Evolutionary conservation across 2,888 invertebrate genomes (phyloP), one percentile per base, ranked within the genome.

Genomic region (Agonopterix arenella): DNA sequence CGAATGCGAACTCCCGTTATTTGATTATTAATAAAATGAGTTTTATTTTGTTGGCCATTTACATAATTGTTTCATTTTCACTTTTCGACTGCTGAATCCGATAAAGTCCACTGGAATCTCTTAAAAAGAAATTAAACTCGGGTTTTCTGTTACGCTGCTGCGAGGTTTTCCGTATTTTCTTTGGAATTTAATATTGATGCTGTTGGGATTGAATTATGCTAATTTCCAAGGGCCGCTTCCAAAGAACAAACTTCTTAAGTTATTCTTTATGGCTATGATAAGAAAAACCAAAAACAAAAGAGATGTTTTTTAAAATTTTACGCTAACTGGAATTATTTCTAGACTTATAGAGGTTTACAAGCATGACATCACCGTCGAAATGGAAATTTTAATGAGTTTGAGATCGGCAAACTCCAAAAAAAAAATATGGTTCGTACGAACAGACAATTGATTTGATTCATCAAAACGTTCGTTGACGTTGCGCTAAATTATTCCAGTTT

Each of bases 21-120:
- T 86, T 83, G 81, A 83, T 84, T 84, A 85, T 80, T 84, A 84
- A 82, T 84, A 82, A 82, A 85, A 84, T 80, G 81, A 83, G 79
- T 85, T 84, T 84, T 85, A 86, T 85, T 85, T 85, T 81, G 83
- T 80, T 79, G 73, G 68, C 66, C 66, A 84, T 86, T 85, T 84
- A 78, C 84, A 84, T 84, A 84, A 84, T 81, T 85, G 84, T 85
- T 82, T 84, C 79, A 84, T 84, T 84, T 84, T 81, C 80, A 76
- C 78, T 82, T 68, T 73, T 60, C 70, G 69, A 61, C 68, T 60
- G 60, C 72, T 64, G 71, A 73, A 80, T 78, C 73, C 74, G 73
- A 80, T 83, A 76, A 78, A 74, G 74, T 73, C 71, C 65, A 62
- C 65, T 64, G 61, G 65, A 70, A 73, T 75, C 73, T 76, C 71